Base-by-base conservation (phyloP, 2,113 vertebrate genomes). In the Lampris megalopsis region DNA sequence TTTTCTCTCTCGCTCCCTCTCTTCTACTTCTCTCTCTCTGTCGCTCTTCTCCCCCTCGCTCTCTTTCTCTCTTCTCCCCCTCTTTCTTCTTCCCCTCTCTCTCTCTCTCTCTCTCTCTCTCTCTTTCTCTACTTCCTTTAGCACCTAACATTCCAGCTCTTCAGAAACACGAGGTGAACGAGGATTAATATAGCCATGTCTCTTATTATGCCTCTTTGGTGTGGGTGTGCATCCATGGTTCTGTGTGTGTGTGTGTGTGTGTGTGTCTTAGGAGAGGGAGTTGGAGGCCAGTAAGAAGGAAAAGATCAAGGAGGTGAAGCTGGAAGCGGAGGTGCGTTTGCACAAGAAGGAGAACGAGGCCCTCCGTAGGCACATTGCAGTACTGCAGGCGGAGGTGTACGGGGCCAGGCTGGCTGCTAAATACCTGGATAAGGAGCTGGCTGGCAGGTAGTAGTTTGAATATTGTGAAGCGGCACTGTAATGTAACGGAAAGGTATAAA, bases 331-430 rank as follows among this genome's bases (percentile, higher is more conserved):
- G 73, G 94, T 96, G 67, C 96, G 95, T 76, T 90, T 98, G 49
- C 91, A 94, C 60, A 96, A 96, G 83, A 99, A 97, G 68, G 98
- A 99, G 76, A 99, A 98, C 1, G 98, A 99, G 88, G 96, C 97
- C 37, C 97, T 99, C 43, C 97, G 98, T 52, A 95, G 97, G 88
- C 98, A 99, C 82, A 98, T 99, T 82, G 98, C 98, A 2, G 97
- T 99, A 24, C 95, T 99, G 71, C 98, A 99, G 94, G 98, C 97
- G 0, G 98, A 99, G 81, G 97, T 99, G 58, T 99, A 99, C n/a
- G 98, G 98, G 4, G 98, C 98, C 42, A 94, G 98, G 86, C 81
- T 99, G 85, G 98, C 98, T 43, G 98, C 98, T 71, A 99, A 99
- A 84, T 99, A 99, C 88, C 86, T 99, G 92, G 98, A 99, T 91